phyloP scores from a whole-genome alignment of 2,888 invertebrate species.

The Nomada ferruginata region DNA sequence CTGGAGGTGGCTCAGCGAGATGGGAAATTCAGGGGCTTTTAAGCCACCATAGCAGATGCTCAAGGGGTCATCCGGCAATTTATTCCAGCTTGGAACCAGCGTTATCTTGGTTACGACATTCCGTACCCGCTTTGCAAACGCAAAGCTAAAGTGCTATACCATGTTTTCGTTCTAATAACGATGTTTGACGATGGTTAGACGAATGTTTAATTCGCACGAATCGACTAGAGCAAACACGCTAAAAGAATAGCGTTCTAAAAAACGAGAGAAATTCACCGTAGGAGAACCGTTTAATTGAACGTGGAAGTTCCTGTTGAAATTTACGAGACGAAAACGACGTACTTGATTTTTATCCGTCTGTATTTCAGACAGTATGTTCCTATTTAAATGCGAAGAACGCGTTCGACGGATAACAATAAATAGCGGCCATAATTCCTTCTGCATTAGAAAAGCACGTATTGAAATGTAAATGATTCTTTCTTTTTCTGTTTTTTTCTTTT shows the following conservation, averaged over 20 bases:
- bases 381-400: slow-evolving; percentile 61
- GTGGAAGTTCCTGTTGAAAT: slow-evolving; percentile 38
- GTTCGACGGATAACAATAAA: slow-evolving; percentile 37
- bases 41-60: slow-evolving; percentile 87
- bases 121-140: slow-evolving; percentile 80
- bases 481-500: slow-evolving; percentile 4
- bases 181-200: not conserved
- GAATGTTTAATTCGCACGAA: slow-evolving; percentile 17
- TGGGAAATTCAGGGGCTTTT: slow-evolving; percentile 88
- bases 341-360: slow-evolving; percentile 50
- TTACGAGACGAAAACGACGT: slow-evolving; percentile 23
- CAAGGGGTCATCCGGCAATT: slow-evolving; percentile 86
- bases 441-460: slow-evolving; percentile 17
- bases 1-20: slow-evolving; percentile 83
- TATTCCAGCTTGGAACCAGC: slow-evolving; percentile 83
- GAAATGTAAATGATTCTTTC: slow-evolving; percentile 32
- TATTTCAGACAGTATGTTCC: slow-evolving; percentile 57
- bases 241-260: slow-evolving; percentile 1
- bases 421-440: slow-evolving; percentile 60
- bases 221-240: not conserved
- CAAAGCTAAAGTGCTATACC: slow-evolving; percentile 71
- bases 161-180: slow-evolving; percentile 1
- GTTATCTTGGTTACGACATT: slow-evolving; percentile 80
- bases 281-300: slow-evolving; percentile 13
- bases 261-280: slow-evolving; percentile 10